A percentile compares a stretch with the other conserved stretches of the same genome.
Evolutionary conservation across 2,797 vertebrate genomes (phyloP).

Genomic region (Picus viridis): DNA sequence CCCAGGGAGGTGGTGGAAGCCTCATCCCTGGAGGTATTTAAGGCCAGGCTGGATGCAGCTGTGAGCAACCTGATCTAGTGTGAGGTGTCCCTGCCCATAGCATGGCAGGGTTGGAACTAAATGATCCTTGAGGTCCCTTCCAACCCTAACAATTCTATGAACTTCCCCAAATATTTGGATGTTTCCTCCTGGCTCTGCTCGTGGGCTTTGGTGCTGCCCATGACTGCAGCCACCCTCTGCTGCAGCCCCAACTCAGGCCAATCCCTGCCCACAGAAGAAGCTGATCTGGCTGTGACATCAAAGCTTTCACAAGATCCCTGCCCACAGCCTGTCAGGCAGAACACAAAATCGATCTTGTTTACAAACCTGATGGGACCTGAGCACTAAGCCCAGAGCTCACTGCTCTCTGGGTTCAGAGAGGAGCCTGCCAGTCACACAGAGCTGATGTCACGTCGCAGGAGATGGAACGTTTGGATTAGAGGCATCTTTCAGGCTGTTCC

Average conservation of each 20-base stretch:
- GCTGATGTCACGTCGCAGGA: neutral
- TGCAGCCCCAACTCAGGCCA: neutral
- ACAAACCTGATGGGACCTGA: neutral
- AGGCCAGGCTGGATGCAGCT: too few relatives aligned
- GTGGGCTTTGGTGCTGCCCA: rapidly evolving
- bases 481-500: neutral
- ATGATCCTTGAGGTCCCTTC: too few relatives aligned
- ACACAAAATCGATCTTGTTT: slow-evolving; percentile 28
- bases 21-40: too few relatives aligned
- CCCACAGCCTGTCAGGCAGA: neutral
- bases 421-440: neutral
- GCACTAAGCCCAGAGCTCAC: neutral
- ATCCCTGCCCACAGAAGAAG: rapidly evolving
- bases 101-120: too few relatives aligned
- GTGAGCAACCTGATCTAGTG: too few relatives aligned
- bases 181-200: neutral
- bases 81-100: too few relatives aligned
- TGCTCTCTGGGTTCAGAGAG: rapidly evolving
- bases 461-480: neutral
- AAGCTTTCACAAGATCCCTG: neutral
- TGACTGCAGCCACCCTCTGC: neutral
- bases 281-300: neutral
- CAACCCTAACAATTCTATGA: neutral
- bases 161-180: rapidly evolving
- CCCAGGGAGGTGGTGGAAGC: too few relatives aligned